Percentiles rank a stretch among this genome's conserved stretches.
Conservation (phyloP, 2,113 vertebrate species). For the Otus sunia region DNA sequence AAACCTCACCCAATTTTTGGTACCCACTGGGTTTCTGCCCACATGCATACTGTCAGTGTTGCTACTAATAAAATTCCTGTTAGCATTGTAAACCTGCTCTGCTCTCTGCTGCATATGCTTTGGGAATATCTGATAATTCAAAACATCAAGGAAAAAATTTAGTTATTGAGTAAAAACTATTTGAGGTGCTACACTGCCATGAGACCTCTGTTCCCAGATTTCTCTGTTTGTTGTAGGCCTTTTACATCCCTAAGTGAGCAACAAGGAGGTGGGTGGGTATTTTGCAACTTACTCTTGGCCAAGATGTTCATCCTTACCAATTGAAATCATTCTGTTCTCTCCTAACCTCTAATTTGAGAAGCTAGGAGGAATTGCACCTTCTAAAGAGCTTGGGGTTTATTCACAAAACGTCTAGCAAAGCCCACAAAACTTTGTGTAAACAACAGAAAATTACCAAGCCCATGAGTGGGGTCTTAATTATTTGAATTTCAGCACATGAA, state of each 20-base stretch:
- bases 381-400: not conserved
- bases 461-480: not conserved
- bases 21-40: not conserved
- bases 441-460: not conserved
- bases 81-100: conserved; percentile 3
- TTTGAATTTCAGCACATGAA: not conserved
- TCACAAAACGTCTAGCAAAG: not conserved
- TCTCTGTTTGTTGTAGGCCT: conserved; percentile 23
- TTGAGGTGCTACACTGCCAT: not conserved
- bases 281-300: conserved; percentile 37
- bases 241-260: conserved; percentile 41
- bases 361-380: not conserved
- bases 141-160: conserved; percentile 40
- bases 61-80: conserved; percentile 25
- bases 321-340: not conserved
- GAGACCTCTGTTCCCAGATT: conserved; percentile 21
- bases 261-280: conserved; percentile 1
- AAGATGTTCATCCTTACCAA: conserved; percentile 34
- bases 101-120: conserved; percentile 19
- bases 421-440: not conserved
- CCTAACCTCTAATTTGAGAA: not conserved
- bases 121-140: conserved; percentile 45
- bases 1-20: not conserved
- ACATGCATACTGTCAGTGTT: not conserved
- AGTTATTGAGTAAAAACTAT: conserved; percentile 35